Base-by-base conservation (phyloP, 2,113 vertebrate species). In the Burhinus bistriatus region DNA sequence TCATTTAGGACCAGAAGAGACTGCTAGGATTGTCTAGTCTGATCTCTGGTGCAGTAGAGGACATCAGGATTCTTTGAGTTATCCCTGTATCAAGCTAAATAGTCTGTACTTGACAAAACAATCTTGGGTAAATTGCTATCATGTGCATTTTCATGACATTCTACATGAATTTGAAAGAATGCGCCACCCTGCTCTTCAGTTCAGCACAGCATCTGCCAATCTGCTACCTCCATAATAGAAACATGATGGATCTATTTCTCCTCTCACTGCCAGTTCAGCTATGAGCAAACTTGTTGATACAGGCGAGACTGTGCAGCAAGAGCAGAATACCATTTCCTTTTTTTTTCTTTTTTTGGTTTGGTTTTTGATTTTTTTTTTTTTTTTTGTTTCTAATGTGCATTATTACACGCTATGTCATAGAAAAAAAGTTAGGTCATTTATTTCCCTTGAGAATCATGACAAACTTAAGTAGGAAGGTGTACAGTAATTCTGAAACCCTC, bases 391-490 rank as follows among this genome's bases (percentile, higher is more conserved):
- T 52, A 62, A 58, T 9, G 30, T 34, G 12, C 29, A 49, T 78
- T 32, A 49, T 78, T 78, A 57, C 4, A 12, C 8, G 66, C 5
- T 11, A 49, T 45, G 1, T 30, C 34, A n/a, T 2, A 54, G 3
- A 8, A 4, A 27, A 61, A 54, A 68, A 36, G 5, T 6, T 49
- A 55, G 3, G 8, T 40, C 0, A 1, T 5, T 17, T 36, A 9
- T 62, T 80, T 83, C 2, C 1, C 5, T 75, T 30, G 9, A 30
- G 8, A 70, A 6, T 58, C 12, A 45, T 44, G 12, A 72, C 18
- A 22, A 87, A 15, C 27, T 44, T 52, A 30, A 57, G 32, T 11
- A 83, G 32, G 91, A 87, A 69, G 26, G 15, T 51, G 15, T 16
- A 19, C 6, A 59, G 26, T 72, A 83, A 68, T 59, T 42, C 16